Evolutionary conservation across 2,113 vertebrate species (phyloP), one percentile per base, ranked within the genome.

Genomic region (Xenopus laevis): DNA sequence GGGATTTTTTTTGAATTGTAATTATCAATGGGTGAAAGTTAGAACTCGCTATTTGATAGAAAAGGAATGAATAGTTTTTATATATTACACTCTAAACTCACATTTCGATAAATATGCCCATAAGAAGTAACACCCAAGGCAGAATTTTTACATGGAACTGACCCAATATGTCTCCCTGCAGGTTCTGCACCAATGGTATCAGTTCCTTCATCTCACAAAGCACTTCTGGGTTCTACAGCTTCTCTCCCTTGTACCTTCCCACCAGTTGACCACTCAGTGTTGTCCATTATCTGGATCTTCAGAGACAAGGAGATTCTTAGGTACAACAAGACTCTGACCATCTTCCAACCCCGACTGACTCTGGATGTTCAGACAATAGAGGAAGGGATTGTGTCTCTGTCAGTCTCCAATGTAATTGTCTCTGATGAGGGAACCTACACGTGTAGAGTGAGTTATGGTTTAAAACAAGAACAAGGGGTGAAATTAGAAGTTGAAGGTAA

Each of bases 231-330:
- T 50, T 10, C 4, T 17, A 52, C 61, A 2, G 16, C 33, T 8
- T 7, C 9, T 0, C 21, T 71, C 10, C 44, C 58, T 6, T 71
- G 70, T 3, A 50, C 33, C 11, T 61, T 62, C 45, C 20, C 10
- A 46, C 15, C 45, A 4, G 52, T 71, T 30, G 44, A 62, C 45
- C 59, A 1, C 17, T 13, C 46, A 13, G 46, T 30, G 17, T 46
- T 71, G 2, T 58, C 59, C 16, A 30, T 62, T 4, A 5, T 71
- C 13, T 71, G 70, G 70, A 10, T 17, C 11, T 71, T 71, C 23
- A 3, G 33, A n/a, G 70, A 15, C 6, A 27, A 13, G 13, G 21
- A 10, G 2, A 62, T 71, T 12, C 18, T 52, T 9, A 50, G 23
- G 21, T 33, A n/a, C 7, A 59, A 71, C 59, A 71, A 30, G 20